These are phyloP conservation scores for Euzophera pinguis DNA, from an alignment of 2,888 invertebrate species.

Conservation along the genomic window DNA sequence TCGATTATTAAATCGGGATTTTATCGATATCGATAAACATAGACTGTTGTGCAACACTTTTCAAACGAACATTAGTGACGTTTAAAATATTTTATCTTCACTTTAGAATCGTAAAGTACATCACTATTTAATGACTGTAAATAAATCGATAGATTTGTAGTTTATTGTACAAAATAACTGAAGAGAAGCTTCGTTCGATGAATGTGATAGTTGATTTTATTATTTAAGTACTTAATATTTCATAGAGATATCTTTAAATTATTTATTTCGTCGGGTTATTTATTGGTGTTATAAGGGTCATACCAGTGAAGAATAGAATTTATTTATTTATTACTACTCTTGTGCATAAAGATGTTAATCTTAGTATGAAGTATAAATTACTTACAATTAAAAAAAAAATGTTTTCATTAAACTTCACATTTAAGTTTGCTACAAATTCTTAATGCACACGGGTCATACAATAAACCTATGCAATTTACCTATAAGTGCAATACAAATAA, in stretches of 20 bases:
- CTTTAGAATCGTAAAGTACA: constrained; percentile 38
- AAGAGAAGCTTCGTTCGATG: constrained; percentile 71
- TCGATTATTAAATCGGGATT: constrained; percentile 51
- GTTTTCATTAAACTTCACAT: too few relatives aligned
- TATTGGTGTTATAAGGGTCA: constrained; percentile 27
- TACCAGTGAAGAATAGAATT: constrained; percentile 4
- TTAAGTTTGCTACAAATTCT: too few relatives aligned
- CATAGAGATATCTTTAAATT: constrained; percentile 73
- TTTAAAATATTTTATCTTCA: constrained; percentile 51
- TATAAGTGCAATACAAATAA: constrained; percentile 33
- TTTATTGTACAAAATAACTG: constrained; percentile 59
- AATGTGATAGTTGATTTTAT: constrained; percentile 78
- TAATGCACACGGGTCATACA: neutral
- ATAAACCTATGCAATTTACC: constrained; percentile 14
- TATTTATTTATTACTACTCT: neutral
- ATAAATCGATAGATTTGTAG: constrained; percentile 28
- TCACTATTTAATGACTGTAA: constrained; percentile 50
- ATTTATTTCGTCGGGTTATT: constrained; percentile 59
- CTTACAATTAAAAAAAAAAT: too few relatives aligned
- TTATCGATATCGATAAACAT: constrained; percentile 32
- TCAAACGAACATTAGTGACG: constrained; percentile 39
- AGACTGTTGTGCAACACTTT: constrained; percentile 30
- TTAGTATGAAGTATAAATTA: too few relatives aligned
- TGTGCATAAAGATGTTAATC: neutral
- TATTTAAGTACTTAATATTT: constrained; percentile 75